phyloP scores from a whole-genome alignment of 2,888 invertebrate species.

The Ophraella communa region DNA sequence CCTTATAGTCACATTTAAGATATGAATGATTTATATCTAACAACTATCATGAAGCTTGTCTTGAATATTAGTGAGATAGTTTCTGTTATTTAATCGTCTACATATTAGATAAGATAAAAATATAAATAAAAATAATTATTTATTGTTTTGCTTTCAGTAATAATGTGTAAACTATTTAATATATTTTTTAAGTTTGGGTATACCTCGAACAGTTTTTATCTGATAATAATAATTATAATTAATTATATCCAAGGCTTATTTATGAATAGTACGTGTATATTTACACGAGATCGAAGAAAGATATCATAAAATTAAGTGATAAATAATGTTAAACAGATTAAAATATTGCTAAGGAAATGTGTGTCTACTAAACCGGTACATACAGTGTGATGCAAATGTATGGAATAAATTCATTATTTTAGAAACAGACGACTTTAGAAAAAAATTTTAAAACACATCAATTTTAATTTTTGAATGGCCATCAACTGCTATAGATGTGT shows the following conservation, averaged over 20 bases:
- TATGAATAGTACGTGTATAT: not conserved
- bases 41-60: no score
- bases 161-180: not conserved
- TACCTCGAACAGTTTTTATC: not conserved
- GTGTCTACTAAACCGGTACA: not conserved
- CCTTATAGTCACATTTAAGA: no score
- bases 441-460: no score
- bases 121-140: not conserved
- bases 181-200: not conserved
- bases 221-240: not conserved
- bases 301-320: not conserved
- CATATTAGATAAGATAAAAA: not conserved
- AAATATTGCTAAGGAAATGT: not conserved
- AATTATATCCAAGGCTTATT: not conserved
- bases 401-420: not conserved
- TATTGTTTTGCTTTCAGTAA: not conserved
- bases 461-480: no score
- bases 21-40: no score
- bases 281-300: not conserved
- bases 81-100: no score
- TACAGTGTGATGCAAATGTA: no score
- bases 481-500: no score
- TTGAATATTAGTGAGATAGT: no score
- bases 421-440: no score
- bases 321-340: not conserved